phyloP scores from a whole-genome alignment of 2,888 invertebrate genomes.

The Eupithecia insigniata region DNA sequence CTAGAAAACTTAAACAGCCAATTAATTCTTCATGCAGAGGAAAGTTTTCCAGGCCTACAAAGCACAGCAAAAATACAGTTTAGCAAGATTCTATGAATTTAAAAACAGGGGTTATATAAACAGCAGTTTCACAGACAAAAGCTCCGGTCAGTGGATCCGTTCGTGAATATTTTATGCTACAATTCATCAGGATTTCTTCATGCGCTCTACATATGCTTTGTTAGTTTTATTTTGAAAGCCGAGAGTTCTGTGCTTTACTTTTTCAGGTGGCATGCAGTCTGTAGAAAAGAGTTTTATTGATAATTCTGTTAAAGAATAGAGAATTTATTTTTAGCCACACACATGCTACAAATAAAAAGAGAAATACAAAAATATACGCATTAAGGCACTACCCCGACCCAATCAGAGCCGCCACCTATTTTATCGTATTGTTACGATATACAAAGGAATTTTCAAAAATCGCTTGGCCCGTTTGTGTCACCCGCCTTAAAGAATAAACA shows the following conservation, averaged over 20 bases:
- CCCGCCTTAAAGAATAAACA: too few relatives aligned
- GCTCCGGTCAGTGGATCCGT: constrained; percentile 16
- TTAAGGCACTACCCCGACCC: too few relatives aligned
- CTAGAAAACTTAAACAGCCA: constrained; percentile 4
- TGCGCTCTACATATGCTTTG: constrained; percentile 13
- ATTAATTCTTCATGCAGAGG: constrained; percentile 1
- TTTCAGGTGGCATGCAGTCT: not conserved
- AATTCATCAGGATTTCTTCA: constrained; percentile 25
- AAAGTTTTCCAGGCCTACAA: constrained; percentile 9
- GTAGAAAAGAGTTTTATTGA: not conserved
- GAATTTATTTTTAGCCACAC: too few relatives aligned
- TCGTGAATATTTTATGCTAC: constrained; percentile 22
- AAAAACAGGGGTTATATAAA: constrained; percentile 6
- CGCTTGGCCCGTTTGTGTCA: too few relatives aligned
- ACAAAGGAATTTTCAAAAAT: too few relatives aligned
- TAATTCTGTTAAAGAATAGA: not conserved
- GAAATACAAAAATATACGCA: too few relatives aligned
- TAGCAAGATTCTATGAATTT: constrained; percentile 12
- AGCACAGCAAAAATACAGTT: constrained; percentile 3
- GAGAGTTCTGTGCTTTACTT: not conserved
- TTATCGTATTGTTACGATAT: too few relatives aligned
- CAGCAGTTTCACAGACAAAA: constrained; percentile 19
- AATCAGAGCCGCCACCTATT: too few relatives aligned
- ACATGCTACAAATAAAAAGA: too few relatives aligned
- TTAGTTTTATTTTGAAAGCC: constrained; percentile 1